phyloP scores from a whole-genome alignment of 2,113 vertebrate genomes.

The Amblyopsis rosae region DNA sequence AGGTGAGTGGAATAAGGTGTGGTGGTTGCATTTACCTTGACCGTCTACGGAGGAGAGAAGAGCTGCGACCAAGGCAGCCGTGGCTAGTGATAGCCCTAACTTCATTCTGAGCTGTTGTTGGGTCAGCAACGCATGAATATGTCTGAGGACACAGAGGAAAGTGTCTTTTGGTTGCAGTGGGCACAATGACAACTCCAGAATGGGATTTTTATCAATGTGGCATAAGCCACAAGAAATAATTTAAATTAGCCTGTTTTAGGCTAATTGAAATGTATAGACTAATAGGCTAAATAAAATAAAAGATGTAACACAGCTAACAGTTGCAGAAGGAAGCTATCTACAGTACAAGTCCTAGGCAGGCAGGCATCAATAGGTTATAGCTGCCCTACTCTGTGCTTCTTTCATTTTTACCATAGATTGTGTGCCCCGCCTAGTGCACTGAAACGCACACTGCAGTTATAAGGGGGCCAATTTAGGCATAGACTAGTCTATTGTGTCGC shows the following conservation, averaged over 20 bases:
- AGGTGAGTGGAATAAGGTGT: conserved; percentile 23
- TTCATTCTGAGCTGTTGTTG: conserved; percentile 82
- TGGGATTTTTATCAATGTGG: background rate
- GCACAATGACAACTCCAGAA: conserved; percentile 10
- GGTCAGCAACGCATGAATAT: conserved; percentile 90
- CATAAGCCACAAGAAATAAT: too few species aligned
- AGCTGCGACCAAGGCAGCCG: conserved; percentile 83
- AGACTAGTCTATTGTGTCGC: background rate
- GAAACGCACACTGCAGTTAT: conserved; percentile 37
- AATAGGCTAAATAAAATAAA: too few species aligned
- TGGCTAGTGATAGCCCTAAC: conserved; percentile 83
- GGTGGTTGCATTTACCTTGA: conserved; percentile 86
- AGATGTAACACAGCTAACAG: too few species aligned
- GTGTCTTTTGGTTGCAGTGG: conserved; percentile 11
- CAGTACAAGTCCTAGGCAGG: background rate
- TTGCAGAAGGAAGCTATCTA: background rate
- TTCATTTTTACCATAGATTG: conserved; percentile 1
- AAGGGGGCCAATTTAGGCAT: background rate
- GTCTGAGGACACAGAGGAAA: conserved; percentile 74
- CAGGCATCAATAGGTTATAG: too few species aligned
- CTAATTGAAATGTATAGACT: too few species aligned
- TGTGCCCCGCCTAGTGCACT: conserved; percentile 63
- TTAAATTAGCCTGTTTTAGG: background rate
- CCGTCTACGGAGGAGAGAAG: conserved; percentile 87
- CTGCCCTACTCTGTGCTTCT: too few species aligned